A percentile compares a stretch with the other conserved stretches of the same genome.
Evolutionary conservation across 2,113 vertebrate species (phyloP).

Genomic region (Hystrix brachyura): DNA sequence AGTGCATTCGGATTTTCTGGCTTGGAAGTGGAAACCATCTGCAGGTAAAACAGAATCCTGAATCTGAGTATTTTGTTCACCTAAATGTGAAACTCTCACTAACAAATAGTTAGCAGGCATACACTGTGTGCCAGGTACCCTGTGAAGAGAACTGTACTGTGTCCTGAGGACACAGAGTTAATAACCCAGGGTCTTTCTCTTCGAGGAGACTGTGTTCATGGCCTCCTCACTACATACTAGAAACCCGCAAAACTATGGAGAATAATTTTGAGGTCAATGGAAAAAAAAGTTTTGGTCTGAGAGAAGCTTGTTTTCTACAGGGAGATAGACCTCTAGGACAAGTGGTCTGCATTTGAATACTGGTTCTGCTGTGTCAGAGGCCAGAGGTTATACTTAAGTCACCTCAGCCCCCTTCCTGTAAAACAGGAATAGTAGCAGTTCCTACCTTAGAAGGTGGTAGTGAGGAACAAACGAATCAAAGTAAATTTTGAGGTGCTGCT

Average conservation of each 20-base stretch:
- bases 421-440: neutral
- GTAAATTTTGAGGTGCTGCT: neutral
- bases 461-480: neutral
- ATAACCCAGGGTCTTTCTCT: neutral
- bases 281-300: neutral
- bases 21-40: conserved; percentile 98
- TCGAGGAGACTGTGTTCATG: neutral
- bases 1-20: conserved; percentile 99
- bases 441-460: neutral
- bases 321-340: neutral
- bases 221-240: neutral
- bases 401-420: neutral
- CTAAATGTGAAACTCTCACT: neutral
- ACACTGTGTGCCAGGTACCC: neutral
- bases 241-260: neutral
- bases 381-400: neutral
- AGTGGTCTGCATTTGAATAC: neutral
- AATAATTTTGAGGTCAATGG: conserved; percentile 23
- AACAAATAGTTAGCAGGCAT: neutral
- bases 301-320: conserved; percentile 31
- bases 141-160: too few species aligned
- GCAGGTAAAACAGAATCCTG: conserved; percentile 89
- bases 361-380: neutral
- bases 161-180: neutral
- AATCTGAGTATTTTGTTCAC: neutral